phyloP scores from a whole-genome alignment of 2,888 invertebrate genomes.

The Latrodectus hesperus region DNA sequence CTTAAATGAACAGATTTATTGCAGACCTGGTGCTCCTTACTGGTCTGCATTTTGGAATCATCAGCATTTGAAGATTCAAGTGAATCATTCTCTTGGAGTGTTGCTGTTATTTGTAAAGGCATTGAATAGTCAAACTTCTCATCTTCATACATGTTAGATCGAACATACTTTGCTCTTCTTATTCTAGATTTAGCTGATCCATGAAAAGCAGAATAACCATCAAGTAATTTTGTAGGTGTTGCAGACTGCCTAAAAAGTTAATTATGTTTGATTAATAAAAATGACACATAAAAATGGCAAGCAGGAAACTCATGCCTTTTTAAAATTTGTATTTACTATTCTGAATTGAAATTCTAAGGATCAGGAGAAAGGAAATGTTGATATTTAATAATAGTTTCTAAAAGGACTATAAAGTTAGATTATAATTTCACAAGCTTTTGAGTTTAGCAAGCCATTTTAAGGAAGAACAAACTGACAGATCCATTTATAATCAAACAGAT shows the following conservation, averaged over 20 bases:
- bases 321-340: background rate
- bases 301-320: background rate
- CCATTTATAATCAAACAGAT: too few relatives aligned
- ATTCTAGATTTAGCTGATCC: constrained; percentile 71
- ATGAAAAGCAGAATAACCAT: constrained; percentile 66
- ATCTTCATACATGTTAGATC: constrained; percentile 74
- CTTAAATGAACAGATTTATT: too few relatives aligned
- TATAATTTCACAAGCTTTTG: too few relatives aligned
- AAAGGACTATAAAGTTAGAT: background rate
- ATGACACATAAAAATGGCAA: background rate
- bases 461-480: too few relatives aligned
- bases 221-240: constrained; percentile 15
- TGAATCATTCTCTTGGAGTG: constrained; percentile 52
- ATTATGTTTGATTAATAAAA: constrained; percentile 6
- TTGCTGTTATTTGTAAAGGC: constrained; percentile 42
- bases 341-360: background rate
- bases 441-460: too few relatives aligned
- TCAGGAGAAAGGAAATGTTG: background rate
- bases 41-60: constrained; percentile 82
- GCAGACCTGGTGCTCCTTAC: constrained; percentile 79
- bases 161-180: constrained; percentile 74
- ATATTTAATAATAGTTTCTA: background rate
- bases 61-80: constrained; percentile 72
- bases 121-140: constrained; percentile 68
- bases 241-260: background rate